Base-by-base conservation (phyloP, 35 echinoderm and acorn worm species). In the Holothuria glaberrima region DNA sequence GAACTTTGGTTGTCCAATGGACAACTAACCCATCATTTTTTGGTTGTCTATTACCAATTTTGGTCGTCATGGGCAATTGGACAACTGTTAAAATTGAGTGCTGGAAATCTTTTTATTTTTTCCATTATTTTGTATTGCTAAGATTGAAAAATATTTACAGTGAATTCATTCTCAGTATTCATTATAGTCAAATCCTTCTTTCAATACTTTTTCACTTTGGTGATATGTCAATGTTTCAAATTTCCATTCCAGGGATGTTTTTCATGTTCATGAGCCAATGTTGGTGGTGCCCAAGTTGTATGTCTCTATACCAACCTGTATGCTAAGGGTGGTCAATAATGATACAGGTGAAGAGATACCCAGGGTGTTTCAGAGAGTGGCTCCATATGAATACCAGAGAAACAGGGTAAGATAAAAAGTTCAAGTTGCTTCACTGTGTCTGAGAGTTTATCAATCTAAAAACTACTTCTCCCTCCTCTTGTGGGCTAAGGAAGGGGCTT, bases 261-360 rank as follows among this genome's bases (percentile, higher is more conserved):
- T 95, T 33, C 93, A 84, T 67, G 91, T 99, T 7, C 90, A 95
- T 34, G 93, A 95, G 71, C 93, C 93, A 18, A 92, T 99, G 91
- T 60, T 99, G 65, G 88, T 99, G 4, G 97, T 99, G 3, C 93
- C 97, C 63, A 95, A 99, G 70, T 83, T 95, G 30, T 99, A 95
- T 59, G 90, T 89, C 22, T 99, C 93, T 44, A 93, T 99, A 14
- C 97, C 97, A 52, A 99, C 97, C 75, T 94, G 97, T 67, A 95
- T 95, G 97, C 93, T 99, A 66, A 80, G 97, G 50, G 97, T 99
- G 5, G 91, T 99, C 20, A 91, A 99, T 70, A 99, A 99, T 62
- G 97, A 99, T 68, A 99, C 93, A 0, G 97, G 97, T 4, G 97
- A 99, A 78, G 97, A 99, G 64, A 91, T 99, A 52, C 93, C 97